These are phyloP conservation scores for Nemurella pictetii DNA, from an alignment of 2,888 invertebrate species.

Conservation along the genomic window DNA sequence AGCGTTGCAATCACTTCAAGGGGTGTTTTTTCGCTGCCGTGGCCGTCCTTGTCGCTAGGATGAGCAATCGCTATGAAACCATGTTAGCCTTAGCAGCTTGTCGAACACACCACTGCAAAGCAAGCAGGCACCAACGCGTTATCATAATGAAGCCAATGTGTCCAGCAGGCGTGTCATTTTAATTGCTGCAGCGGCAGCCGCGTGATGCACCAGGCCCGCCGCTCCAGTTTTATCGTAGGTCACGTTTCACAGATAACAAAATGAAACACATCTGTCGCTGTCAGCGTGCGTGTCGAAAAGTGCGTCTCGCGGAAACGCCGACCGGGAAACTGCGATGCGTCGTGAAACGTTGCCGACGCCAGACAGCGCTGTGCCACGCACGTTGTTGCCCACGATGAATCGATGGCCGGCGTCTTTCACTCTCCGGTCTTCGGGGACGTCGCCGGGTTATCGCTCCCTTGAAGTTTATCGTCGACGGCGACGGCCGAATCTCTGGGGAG, in stretches of 20 bases:
- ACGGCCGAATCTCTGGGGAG: neutral
- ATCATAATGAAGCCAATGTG: too few species aligned
- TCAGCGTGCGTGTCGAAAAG: neutral
- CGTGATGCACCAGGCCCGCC: neutral
- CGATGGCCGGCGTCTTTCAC: too few species aligned
- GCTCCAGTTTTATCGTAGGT: neutral
- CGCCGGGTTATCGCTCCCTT: neutral
- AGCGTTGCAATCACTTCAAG: too few species aligned
- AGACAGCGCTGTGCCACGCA: neutral
- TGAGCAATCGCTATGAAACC: too few species aligned
- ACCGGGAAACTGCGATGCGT: neutral
- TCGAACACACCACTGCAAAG: too few species aligned
- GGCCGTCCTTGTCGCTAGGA: too few species aligned
- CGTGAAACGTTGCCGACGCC: neutral
- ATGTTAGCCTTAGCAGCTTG: too few species aligned
- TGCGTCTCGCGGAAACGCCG: neutral
- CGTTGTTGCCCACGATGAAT: neutral
- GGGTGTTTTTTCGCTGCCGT: too few species aligned
- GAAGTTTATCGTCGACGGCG: neutral
- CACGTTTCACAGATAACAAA: neutral
- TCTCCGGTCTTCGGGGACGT: neutral
- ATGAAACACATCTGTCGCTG: neutral
- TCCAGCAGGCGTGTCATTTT: neutral
- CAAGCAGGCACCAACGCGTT: too few species aligned
- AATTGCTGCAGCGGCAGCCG: neutral